Base-by-base conservation (phyloP, 2,888 invertebrate genomes). In the Pteria penguin region DNA sequence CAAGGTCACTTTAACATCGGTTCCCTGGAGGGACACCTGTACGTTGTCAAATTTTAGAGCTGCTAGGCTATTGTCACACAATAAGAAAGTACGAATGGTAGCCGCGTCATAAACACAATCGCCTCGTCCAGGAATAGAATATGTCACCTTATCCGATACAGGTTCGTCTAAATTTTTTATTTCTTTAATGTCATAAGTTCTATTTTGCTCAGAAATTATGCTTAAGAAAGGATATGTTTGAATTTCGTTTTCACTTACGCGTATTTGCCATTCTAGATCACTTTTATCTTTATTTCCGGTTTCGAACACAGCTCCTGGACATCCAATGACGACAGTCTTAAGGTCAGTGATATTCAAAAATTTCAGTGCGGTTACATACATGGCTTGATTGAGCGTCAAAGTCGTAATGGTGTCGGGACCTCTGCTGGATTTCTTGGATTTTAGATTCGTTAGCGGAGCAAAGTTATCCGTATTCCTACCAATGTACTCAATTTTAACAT, bases 171-270 rank as follows among this genome's bases (percentile, higher is more conserved):
- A 32, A 4, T 32, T 26, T 4, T 54, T 24, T 5, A 71, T 14
- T 11, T 32, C 55, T 31, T 52, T 55, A 24, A 32, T 33, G 27
- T 63, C 33, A 22, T 33, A 52, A 4, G 22, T 22, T 3, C 63
- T 33, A n/a, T 55, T n/a, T 11, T 27, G 29, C 22, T 29, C 63
- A 45, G 71, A 24, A 29, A 63, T 31, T 18, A 71, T 29, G 11
- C 61, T 54, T 3, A 71, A 31, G 33, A 26, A 71, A 26, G 71
- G 71, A 24, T 61, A 71, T 3, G 54, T 63, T 27, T 63, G 71
- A 4, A 71, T 63, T 22, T 62, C 45, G 32, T 71, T 71, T 22
- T 71, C 55, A 22, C 62, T 71, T 14, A 26, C 54, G 11, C 45
- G 18, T 4, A 71, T 22, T 2, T 54, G 26, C 71, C 71, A 71